Base-by-base conservation (phyloP, 2,888 invertebrate species). In the Amphipoea lucens region DNA sequence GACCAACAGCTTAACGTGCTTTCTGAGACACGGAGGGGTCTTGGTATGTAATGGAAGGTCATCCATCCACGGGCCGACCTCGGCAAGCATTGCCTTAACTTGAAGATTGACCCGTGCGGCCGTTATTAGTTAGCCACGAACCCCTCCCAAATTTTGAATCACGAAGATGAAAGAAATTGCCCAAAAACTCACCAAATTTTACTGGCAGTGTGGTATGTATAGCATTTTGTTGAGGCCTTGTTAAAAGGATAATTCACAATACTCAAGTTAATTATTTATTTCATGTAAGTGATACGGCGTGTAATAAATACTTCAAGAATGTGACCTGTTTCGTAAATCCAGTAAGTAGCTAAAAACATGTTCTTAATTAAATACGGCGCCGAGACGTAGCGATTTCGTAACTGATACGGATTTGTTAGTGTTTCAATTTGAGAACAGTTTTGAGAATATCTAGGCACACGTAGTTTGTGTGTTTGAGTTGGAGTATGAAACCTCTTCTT, bases 291-390 rank as follows among this genome's bases (percentile, higher is more conserved):
- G 40, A 85, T 75, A 84, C 63, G 17, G 63, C 40, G 23, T 51
- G 75, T 69, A 73, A 81, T 86, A 84, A 87, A 87, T 84, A 78
- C 74, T 76, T 76, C 29, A 76, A 87, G 78, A 84, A 80, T 85
- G 72, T 80, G 74, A 82, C 76, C 78, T 73, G 78, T 86, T 77
- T 75, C 79, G 77, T 76, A 83, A 81, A 77, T 45, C 45, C 62
- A 62, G 74, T 76, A 76, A 70, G 72, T 69, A 71, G 54, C 63
- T 79, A 63, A 75, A 81, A 85, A 87, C 82, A 67, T 74, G 88
- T 84, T 87, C 84, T 89, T 86, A 85, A 89, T 87, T 87, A 86
- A 87, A 67, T 67, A 42, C 72, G 88, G 84, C 89, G 89, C 80
- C 89, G 78, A 78, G 71, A 74, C 65, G 51, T 73, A 67, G 76